Evolutionary conservation across 1,140 invertebrate genomes (phyloP), one percentile per base, ranked within the genome.

Genomic region (Trichonephila inaurata): DNA sequence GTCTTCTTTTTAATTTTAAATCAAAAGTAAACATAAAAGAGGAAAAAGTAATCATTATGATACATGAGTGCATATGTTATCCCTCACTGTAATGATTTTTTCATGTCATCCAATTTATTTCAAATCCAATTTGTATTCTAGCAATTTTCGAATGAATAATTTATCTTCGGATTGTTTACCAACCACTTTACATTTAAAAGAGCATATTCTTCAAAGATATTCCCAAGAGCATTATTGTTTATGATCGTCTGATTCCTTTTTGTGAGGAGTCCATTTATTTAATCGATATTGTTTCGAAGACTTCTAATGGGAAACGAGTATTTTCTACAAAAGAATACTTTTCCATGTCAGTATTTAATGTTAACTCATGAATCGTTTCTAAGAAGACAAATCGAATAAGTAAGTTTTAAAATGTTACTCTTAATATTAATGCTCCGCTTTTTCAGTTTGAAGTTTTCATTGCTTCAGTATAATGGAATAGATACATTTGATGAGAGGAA

Each of bases 101-200:
- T 72, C 69, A 72, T 72, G 69, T 72, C 69, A 72, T 72, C 69
- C 69, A 72, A 24, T 72, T 72, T 33, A 72, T 72, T 72, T 72
- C 24, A 24, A 72, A 72, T 72, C 69, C 69, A 72, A 72, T 72
- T 72, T 72, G 28, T 33, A 72, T 72, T 72, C 40, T 58, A 58
- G 44, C 24, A n/a, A 51, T 83, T 83, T 83, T 51, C 33, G 51
- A 58, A 83, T 83, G 44, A 83, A 83, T 83, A 83, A 83, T 83
- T 83, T 83, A 83, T 83, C 81, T 51, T 83, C n/a, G 81, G 40
- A 58, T 51, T 51, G 81, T 83, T 83, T 83, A 83, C 81, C 21
- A 58, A 21, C 40, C 81, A 83, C 81, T 83, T 83, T 83, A 83
- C 81, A 83, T 83, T 83, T 83, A 44, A 58, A 83, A 83, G 81